Conservation (phyloP, 2,888 invertebrate genomes). For the Glaucopsyche alexis region DNA sequence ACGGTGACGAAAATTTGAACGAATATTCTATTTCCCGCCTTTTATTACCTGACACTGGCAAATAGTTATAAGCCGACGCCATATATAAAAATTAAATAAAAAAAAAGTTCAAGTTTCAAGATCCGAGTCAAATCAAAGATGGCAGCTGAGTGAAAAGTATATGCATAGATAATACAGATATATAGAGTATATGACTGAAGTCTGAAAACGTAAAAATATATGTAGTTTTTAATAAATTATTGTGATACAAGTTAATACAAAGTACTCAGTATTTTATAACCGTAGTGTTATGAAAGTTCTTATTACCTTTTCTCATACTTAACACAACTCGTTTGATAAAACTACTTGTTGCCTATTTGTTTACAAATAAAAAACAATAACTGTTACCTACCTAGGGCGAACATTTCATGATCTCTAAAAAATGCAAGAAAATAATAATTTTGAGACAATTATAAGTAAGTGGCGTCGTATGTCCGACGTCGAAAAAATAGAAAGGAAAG, state of each 20-base stretch:
- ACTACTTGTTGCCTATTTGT: constrained; percentile 24
- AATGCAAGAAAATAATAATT: constrained; percentile 71
- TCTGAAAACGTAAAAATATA: neutral
- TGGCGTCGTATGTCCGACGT: constrained; percentile 69
- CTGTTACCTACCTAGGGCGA: constrained; percentile 49
- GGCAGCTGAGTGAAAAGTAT: constrained; percentile 9
- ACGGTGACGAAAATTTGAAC: no score
- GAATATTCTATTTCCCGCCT: no score
- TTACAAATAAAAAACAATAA: constrained; percentile 42
- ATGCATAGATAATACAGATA: no score
- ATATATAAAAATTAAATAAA: no score
- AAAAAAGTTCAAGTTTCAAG: no score
- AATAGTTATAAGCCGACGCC: no score
- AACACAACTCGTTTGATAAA: neutral
- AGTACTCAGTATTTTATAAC: neutral
- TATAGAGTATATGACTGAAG: neutral
- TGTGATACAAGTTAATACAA: constrained; percentile 1
- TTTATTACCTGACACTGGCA: no score
- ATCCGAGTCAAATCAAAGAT: constrained; percentile 8
- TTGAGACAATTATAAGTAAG: constrained; percentile 66
- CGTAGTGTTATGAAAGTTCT: neutral
- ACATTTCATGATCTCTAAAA: constrained; percentile 46
- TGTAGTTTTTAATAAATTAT: neutral
- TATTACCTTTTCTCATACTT: neutral
- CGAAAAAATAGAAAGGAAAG: constrained; percentile 50